phyloP scores from a whole-genome alignment of 2,113 vertebrate genomes.

The Pseudolaguvia tuberculata region DNA sequence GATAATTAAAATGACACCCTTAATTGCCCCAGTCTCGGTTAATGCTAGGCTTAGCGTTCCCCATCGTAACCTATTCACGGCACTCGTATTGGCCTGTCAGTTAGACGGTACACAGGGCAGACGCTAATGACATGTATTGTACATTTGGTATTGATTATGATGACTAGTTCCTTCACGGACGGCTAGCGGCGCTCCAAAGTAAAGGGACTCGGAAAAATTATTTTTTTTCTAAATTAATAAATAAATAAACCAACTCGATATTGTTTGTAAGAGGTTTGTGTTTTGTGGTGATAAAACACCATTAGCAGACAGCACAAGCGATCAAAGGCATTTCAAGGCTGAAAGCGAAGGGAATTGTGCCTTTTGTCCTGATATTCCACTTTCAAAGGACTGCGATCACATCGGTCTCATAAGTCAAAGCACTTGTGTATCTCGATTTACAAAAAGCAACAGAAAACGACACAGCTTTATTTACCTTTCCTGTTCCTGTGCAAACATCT shows the following conservation, averaged over 20 bases:
- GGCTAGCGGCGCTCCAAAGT: slow-evolving; percentile 1
- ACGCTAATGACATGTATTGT: slow-evolving; percentile 69
- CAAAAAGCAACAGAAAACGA: not conserved
- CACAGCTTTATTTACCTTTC: slow-evolving; percentile 8
- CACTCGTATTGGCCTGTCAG: slow-evolving; percentile 81
- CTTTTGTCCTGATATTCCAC: not conserved
- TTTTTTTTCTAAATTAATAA: not conserved
- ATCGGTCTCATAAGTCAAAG: no score
- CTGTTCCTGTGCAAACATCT: slow-evolving; percentile 13
- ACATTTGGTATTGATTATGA: slow-evolving; percentile 57
- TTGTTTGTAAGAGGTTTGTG: slow-evolving; percentile 29
- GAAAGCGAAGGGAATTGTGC: not conserved
- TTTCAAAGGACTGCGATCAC: not conserved
- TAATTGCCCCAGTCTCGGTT: slow-evolving; percentile 79
- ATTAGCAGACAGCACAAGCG: not conserved
- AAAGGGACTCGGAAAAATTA: not conserved
- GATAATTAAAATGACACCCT: slow-evolving; percentile 92
- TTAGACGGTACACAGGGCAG: slow-evolving; percentile 72
- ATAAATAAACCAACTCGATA: slow-evolving; percentile 3
- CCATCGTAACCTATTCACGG: slow-evolving; percentile 81
- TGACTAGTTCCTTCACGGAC: slow-evolving; percentile 45
- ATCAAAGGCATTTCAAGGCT: slow-evolving; percentile 18
- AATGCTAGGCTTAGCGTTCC: slow-evolving; percentile 79
- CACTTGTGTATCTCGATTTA: slow-evolving; percentile 5
- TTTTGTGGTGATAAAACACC: not conserved